phyloP scores from a whole-genome alignment of 2,888 invertebrate species.

The Diloba caeruleocephala region DNA sequence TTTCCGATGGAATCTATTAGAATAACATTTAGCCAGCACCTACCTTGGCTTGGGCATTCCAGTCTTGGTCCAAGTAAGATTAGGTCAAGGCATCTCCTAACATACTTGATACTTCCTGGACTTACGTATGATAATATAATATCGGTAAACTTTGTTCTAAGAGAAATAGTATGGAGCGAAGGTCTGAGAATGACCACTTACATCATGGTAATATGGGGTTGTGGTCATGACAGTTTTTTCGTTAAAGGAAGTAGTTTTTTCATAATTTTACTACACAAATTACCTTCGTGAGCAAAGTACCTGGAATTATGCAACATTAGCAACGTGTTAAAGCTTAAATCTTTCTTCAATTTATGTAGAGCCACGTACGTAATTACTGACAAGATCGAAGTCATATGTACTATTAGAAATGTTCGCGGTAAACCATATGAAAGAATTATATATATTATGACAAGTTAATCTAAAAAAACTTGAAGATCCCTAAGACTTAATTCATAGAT shows the following conservation, averaged over 20 bases:
- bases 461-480: background rate
- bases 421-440: constrained; percentile 1
- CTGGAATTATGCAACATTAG: constrained; percentile 6
- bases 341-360: constrained; percentile 14
- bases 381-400: constrained; percentile 10
- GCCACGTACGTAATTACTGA: constrained; percentile 14
- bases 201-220: background rate
- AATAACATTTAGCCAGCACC: no score
- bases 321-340: constrained; percentile 7
- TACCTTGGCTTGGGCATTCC: no score
- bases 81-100: no score
- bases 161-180: no score
- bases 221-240: background rate
- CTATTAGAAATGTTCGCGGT: constrained; percentile 13
- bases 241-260: background rate
- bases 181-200: no score
- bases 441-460: background rate
- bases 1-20: no score
- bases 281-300: background rate
- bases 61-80: no score
- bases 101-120: no score
- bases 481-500: constrained; percentile 10
- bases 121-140: no score
- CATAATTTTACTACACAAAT: constrained; percentile 2
- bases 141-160: no score